These are phyloP conservation scores for Diloba caeruleocephala DNA, from an alignment of 2,888 invertebrate species.

Conservation along the genomic window DNA sequence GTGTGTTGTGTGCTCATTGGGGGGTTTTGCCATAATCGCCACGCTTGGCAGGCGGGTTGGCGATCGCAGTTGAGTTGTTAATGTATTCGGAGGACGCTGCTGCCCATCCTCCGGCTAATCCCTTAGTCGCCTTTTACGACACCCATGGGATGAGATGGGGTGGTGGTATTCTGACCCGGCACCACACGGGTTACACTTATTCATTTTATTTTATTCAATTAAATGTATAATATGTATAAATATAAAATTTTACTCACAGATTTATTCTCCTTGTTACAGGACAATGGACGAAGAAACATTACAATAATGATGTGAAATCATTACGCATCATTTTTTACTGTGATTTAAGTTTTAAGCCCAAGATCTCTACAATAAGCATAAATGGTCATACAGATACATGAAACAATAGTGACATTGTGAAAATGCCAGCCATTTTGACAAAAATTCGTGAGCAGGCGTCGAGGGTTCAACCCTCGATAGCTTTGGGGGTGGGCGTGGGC, in stretches of 20 bases:
- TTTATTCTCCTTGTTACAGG: conserved; percentile 69
- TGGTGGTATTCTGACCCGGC: too few species aligned
- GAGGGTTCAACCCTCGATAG: conserved; percentile 80
- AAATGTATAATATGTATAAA: too few species aligned
- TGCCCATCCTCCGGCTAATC: too few species aligned
- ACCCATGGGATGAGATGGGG: too few species aligned
- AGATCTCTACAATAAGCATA: conserved; percentile 61
- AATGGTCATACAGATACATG: conserved; percentile 38
- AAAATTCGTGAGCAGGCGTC: conserved; percentile 84
- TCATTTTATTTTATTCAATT: too few species aligned
- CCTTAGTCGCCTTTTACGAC: too few species aligned
- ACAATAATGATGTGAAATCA: conserved; percentile 36
- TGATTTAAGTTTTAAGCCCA: conserved; percentile 48
- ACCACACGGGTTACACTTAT: too few species aligned
- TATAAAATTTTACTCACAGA: conserved; percentile 16
- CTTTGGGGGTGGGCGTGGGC: conserved; percentile 81
- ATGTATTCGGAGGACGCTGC: too few species aligned
- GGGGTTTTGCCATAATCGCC: too few species aligned
- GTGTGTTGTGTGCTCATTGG: too few species aligned
- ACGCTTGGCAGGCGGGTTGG: too few species aligned
- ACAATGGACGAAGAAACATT: conserved; percentile 70
- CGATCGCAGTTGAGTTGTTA: too few species aligned
- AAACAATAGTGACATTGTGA: conserved; percentile 34
- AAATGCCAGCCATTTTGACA: conserved; percentile 85
- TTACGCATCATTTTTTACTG: conserved; percentile 18